A percentile compares a stretch with the other conserved stretches of the same genome.
Evolutionary conservation across 2,888 invertebrate genomes (phyloP).

Genomic region (Eilema depressum): DNA sequence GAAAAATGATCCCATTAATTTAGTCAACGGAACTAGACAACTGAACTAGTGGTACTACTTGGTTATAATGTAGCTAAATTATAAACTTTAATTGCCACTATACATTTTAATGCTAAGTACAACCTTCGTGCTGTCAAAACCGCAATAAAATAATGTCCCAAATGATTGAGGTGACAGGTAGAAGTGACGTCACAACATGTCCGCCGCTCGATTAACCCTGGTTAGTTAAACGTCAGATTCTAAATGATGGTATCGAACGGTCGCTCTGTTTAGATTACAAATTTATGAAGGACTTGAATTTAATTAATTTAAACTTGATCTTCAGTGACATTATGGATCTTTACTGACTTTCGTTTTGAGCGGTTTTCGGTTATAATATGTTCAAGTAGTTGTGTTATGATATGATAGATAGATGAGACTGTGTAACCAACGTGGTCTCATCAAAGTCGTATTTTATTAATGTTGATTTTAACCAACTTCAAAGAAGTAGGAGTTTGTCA

Average conservation of each 20-base stretch:
- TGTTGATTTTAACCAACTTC: no score
- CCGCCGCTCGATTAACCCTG: conserved; percentile 32
- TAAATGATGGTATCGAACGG: conserved; percentile 33
- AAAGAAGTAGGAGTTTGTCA: no score
- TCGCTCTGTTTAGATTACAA: conserved; percentile 27
- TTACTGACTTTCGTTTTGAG: neutral
- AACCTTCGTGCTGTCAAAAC: neutral
- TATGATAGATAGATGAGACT: no score
- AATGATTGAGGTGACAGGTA: conserved; percentile 27
- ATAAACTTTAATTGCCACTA: neutral
- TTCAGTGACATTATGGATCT: no score
- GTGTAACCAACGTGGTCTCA: no score
- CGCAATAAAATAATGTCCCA: neutral
- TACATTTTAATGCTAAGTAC: neutral
- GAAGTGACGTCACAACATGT: conserved; percentile 40
- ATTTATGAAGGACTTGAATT: neutral
- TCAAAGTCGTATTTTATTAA: no score
- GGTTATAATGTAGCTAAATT: neutral
- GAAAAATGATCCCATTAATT: no score
- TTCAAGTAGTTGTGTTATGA: no score
- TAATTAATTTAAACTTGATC: neutral
- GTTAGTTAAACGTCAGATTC: conserved; percentile 43
- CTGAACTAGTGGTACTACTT: no score
- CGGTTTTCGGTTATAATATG: neutral
- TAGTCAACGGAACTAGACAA: no score